Evolutionary conservation across 2,113 vertebrate species (phyloP).

Genomic region (Pogonocichla stellata): DNA sequence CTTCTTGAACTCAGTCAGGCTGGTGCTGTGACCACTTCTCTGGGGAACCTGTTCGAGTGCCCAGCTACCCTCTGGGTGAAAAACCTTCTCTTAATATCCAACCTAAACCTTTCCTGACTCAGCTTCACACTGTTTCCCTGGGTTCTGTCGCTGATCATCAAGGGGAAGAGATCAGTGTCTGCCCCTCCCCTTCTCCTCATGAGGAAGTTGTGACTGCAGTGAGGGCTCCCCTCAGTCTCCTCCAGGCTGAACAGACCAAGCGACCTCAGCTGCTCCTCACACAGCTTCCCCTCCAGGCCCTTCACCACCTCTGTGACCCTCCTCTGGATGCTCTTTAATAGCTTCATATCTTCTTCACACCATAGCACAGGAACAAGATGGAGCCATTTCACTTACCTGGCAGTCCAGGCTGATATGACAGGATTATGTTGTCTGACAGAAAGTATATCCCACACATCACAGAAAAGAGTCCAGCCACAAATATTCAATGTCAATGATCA

Average conservation of each 20-base stretch:
- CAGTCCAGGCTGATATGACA: background rate
- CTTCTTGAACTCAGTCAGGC: background rate
- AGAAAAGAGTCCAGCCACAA: background rate
- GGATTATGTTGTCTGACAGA: background rate
- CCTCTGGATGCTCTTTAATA: background rate
- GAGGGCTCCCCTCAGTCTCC: background rate
- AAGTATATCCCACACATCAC: background rate
- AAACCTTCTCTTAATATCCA: background rate
- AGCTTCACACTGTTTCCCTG: background rate
- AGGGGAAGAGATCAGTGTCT: background rate
- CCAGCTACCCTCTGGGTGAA: background rate
- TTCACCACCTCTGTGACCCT: background rate
- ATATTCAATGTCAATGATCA: background rate
- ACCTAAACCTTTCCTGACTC: background rate
- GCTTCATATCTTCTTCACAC: background rate
- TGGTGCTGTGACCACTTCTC: background rate
- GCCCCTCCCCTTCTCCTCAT: rapidly evolving
- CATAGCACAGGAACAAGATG: rapidly evolving
- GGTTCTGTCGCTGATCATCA: background rate
- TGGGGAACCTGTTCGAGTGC: background rate
- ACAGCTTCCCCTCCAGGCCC: rapidly evolving
- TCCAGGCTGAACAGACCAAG: background rate
- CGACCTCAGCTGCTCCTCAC: background rate
- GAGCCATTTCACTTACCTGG: background rate
- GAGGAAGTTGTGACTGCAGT: background rate